A percentile compares a stretch with the other conserved stretches of the same genome.
Evolutionary conservation across 2,888 invertebrate species (phyloP).

Genomic region (Apantesis nais): DNA sequence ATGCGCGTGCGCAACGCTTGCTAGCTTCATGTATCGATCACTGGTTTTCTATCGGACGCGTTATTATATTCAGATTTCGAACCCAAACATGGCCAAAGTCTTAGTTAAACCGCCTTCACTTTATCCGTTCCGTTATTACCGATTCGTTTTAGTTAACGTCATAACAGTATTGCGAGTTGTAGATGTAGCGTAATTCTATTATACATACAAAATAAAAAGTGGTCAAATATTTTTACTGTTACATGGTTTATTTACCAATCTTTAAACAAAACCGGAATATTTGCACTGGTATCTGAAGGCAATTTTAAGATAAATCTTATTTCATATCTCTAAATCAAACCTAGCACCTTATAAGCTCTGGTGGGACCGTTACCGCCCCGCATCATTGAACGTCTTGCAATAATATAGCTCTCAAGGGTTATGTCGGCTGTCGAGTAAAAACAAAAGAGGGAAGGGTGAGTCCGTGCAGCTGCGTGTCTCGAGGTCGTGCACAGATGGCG

Average conservation of each 20-base stretch:
- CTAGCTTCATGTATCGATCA: constrained; percentile 61
- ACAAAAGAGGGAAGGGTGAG: constrained; percentile 65
- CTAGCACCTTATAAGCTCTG: constrained; percentile 22
- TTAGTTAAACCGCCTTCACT: constrained; percentile 41
- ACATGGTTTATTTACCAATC: not conserved
- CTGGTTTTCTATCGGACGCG: constrained; percentile 49
- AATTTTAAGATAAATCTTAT: not conserved
- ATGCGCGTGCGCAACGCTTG: constrained; percentile 69
- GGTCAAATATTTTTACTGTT: constrained; percentile 1
- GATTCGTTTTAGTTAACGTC: constrained; percentile 54
- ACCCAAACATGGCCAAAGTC: constrained; percentile 40
- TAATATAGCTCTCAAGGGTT: constrained; percentile 43
- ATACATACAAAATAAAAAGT: not conserved
- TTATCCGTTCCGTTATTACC: constrained; percentile 44
- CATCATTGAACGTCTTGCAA: constrained; percentile 42
- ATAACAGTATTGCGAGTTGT: constrained; percentile 48
- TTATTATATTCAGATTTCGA: constrained; percentile 42
- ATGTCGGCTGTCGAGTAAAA: constrained; percentile 43
- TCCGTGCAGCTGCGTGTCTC: constrained; percentile 63
- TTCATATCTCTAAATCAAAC: constrained; percentile 23
- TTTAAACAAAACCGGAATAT: not conserved
- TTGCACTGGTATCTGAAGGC: not conserved
- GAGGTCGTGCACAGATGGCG: constrained; percentile 62
- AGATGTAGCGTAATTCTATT: too few relatives aligned
- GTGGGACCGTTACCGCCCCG: constrained; percentile 15